Evolutionary conservation across 2,113 vertebrate genomes (phyloP).

Genomic region (Ciconia boyciana): DNA sequence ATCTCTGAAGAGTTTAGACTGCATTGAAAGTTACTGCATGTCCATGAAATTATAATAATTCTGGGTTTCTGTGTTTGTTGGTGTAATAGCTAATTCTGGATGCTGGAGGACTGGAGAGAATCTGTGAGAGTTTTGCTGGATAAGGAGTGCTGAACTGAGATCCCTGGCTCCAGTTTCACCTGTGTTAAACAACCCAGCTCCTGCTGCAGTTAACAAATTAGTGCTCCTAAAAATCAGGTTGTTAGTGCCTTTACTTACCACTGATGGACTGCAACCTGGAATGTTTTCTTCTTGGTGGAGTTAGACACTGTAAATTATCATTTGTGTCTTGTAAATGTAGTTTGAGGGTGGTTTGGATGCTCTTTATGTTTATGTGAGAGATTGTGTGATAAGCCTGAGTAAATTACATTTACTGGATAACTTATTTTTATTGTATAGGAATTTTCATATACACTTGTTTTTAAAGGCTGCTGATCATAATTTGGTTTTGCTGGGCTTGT

Average conservation of each 20-base stretch:
- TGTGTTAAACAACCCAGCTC: not conserved
- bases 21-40: not conserved
- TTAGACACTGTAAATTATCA: not conserved
- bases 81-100: not conserved
- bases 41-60: not conserved
- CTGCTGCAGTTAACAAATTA: not conserved
- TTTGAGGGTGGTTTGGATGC: not conserved
- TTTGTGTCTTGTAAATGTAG: not conserved
- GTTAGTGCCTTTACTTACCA: not conserved
- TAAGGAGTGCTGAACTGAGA: not conserved
- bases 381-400: not conserved
- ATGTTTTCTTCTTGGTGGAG: not conserved
- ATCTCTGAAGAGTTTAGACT: constrained; percentile 33
- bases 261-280: not conserved
- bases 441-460: not conserved
- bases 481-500: not conserved
- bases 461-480: not conserved
- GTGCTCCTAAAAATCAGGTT: not conserved
- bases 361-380: not conserved
- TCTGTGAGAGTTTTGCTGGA: not conserved
- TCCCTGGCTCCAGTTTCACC: not conserved
- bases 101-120: not conserved
- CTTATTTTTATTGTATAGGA: not conserved
- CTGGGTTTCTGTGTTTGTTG: not conserved
- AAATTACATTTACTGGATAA: not conserved